Percentiles rank a stretch among this genome's conserved stretches.
Conservation (phyloP, 2,888 invertebrate species). For the Melangyna quadrimaculata region DNA sequence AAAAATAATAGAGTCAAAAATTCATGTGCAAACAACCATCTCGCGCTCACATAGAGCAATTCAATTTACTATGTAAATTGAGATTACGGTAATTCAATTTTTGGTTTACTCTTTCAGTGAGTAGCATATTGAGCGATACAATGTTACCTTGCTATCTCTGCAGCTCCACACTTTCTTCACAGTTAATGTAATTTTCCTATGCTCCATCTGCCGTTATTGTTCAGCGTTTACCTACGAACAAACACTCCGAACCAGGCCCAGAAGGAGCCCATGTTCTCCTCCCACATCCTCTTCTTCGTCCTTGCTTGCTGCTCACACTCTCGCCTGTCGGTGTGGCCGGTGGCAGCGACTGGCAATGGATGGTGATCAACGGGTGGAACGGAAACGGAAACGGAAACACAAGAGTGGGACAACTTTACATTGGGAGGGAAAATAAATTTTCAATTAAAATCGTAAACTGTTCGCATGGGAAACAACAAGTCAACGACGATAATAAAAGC, state of each 20-base stretch:
- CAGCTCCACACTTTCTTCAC: conserved; percentile 1
- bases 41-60: conserved; percentile 22
- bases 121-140: conserved; percentile 63
- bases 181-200: background rate
- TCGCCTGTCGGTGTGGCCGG: background rate
- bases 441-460: conserved; percentile 17
- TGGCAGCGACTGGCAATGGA: too few species aligned
- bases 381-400: background rate
- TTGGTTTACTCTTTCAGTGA: conserved; percentile 66
- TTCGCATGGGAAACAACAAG: conserved; percentile 4
- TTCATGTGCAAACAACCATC: background rate
- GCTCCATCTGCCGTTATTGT: background rate
- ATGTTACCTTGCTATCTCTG: background rate
- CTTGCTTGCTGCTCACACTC: background rate
- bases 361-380: background rate
- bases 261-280: background rate
- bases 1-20: background rate
- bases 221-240: background rate
- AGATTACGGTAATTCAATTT: conserved; percentile 69
- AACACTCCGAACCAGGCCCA: background rate
- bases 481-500: background rate
- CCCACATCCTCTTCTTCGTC: background rate
- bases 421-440: background rate
- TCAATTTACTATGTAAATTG: conserved; percentile 70
- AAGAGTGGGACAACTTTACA: background rate